phyloP scores from a whole-genome alignment of 2,888 invertebrate genomes.

The Dryocosmus kuriphilus region DNA sequence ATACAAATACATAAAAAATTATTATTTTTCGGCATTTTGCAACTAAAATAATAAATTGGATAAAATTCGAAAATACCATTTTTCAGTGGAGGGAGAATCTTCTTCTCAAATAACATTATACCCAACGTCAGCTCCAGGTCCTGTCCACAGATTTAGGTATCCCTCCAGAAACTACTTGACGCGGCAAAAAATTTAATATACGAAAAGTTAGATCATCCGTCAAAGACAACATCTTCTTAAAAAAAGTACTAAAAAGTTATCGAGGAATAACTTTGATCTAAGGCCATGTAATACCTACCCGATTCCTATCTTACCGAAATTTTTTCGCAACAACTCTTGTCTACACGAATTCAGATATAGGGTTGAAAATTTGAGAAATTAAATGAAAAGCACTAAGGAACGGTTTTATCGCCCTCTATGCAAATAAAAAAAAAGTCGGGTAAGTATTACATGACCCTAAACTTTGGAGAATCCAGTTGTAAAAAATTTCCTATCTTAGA shows the following conservation, averaged over 20 bases:
- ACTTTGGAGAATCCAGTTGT: neutral
- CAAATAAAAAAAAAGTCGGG: no score
- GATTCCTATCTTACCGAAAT: no score
- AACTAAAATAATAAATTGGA: neutral
- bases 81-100: neutral
- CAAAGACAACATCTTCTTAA: neutral
- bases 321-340: no score
- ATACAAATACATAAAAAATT: no score
- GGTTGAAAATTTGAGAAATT: no score
- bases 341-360: no score
- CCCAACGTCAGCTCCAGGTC: neutral
- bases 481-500: neutral
- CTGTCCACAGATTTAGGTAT: neutral
- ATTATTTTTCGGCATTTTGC: no score
- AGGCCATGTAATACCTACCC: no score
- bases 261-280: neutral
- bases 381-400: no score
- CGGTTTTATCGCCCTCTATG: no score
- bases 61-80: neutral
- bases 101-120: slow-evolving; percentile 22
- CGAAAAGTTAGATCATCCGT: neutral
- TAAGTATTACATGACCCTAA: no score
- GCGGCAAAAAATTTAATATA: slow-evolving; percentile 4
- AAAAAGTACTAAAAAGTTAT: neutral
- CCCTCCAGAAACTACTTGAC: neutral